phyloP scores from a whole-genome alignment of 2,113 vertebrate genomes.

The Rhinolophus ferrumequinum region DNA sequence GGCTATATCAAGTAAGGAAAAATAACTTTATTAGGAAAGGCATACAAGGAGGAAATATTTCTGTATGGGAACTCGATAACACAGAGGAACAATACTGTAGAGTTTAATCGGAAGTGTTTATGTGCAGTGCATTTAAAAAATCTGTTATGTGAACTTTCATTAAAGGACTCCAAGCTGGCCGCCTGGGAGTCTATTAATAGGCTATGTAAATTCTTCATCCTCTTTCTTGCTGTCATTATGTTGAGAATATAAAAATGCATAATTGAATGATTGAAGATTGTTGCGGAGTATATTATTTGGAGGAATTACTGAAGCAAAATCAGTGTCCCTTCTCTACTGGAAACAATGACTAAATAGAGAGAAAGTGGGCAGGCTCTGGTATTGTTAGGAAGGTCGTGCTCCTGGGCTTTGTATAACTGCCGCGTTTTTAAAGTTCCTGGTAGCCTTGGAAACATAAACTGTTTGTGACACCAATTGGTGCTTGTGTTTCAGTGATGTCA shows the following conservation, averaged over 20 bases:
- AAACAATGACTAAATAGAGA: slow-evolving; percentile 61
- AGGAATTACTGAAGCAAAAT: slow-evolving; percentile 62
- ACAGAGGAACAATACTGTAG: background rate
- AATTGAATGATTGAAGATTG: slow-evolving; percentile 73
- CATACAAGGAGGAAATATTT: slow-evolving; percentile 1
- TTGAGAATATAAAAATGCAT: slow-evolving; percentile 72
- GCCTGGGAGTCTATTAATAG: slow-evolving; percentile 64
- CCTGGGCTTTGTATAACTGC: slow-evolving; percentile 56
- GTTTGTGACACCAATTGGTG: slow-evolving; percentile 62
- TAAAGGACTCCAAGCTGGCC: slow-evolving; percentile 32
- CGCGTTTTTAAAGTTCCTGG: slow-evolving; percentile 65
- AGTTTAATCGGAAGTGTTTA: slow-evolving; percentile 26
- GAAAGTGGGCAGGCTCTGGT: slow-evolving; percentile 64
- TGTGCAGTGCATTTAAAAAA: slow-evolving; percentile 41
- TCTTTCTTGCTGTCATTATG: slow-evolving; percentile 63
- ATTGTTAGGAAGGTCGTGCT: slow-evolving; percentile 62
- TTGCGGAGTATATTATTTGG: slow-evolving; percentile 75
- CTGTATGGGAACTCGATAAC: background rate
- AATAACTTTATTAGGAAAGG: slow-evolving; percentile 31
- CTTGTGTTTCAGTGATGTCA: slow-evolving; percentile 78
- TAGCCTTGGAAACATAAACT: slow-evolving; percentile 80
- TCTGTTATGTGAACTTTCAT: background rate
- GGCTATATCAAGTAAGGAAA: background rate
- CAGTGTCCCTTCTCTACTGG: slow-evolving; percentile 51
- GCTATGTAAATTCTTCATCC: slow-evolving; percentile 80